Percentiles rank a stretch among this genome's conserved stretches.
Evolutionary conservation across 2,888 invertebrate species (phyloP).

Genomic region (Hyposoter dolosus): DNA sequence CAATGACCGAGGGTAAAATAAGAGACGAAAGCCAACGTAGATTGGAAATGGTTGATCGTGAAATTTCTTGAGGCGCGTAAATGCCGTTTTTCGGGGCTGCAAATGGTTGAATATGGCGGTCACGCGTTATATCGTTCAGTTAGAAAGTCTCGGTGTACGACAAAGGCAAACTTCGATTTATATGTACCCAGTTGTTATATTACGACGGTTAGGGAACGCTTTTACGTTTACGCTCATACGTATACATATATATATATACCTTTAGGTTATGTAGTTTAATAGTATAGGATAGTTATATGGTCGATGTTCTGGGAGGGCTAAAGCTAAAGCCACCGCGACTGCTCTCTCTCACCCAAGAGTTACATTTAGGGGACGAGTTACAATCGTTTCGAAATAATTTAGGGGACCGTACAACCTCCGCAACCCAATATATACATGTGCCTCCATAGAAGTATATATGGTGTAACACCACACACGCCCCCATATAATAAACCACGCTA

Average conservation of each 20-base stretch:
- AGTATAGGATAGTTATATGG: constrained; percentile 62
- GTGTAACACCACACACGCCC: constrained; percentile 57
- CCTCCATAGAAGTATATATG: constrained; percentile 40
- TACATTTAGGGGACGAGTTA: constrained; percentile 68
- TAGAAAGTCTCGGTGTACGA: constrained; percentile 34
- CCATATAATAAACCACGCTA: constrained; percentile 71
- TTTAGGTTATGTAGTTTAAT: constrained; percentile 55
- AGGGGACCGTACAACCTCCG: constrained; percentile 82
- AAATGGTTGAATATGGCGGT: constrained; percentile 19
- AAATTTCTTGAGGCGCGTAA: constrained; percentile 57
- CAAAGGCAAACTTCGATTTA: constrained; percentile 62
- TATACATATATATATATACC: constrained; percentile 6
- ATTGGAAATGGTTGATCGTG: constrained; percentile 31
- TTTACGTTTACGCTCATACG: constrained; percentile 25
- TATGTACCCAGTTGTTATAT: constrained; percentile 61
- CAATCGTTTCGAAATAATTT: constrained; percentile 82
- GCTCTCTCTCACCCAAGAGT: constrained; percentile 43
- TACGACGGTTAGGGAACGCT: constrained; percentile 56
- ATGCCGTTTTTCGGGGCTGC: constrained; percentile 19
- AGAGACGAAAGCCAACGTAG: neutral
- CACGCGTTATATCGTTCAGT: constrained; percentile 18
- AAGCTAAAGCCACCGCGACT: constrained; percentile 60
- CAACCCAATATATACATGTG: constrained; percentile 56
- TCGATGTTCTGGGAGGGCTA: constrained; percentile 59
- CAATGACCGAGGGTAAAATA: constrained; percentile 24